Conservation (phyloP, 1,140 invertebrate genomes). For the Schmidtea mediterranea region DNA sequence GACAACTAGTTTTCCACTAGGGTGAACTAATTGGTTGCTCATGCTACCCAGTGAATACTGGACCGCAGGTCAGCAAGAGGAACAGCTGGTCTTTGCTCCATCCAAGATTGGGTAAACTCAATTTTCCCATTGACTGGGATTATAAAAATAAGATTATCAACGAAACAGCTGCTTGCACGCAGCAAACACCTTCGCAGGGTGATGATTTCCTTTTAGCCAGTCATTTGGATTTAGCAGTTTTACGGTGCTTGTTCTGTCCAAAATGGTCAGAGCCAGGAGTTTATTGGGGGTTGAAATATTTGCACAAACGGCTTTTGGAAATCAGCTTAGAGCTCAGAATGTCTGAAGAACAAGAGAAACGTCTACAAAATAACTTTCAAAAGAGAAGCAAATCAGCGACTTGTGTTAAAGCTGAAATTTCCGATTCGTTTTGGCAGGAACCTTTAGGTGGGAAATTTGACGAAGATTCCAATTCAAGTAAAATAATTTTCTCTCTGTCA, state of each 20-base stretch:
- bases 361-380: constrained; percentile 41
- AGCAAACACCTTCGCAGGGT: constrained; percentile 20
- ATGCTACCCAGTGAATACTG: too few species aligned
- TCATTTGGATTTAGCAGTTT: constrained; percentile 72
- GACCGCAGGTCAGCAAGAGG: not conserved
- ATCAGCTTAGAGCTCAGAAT: constrained; percentile 12
- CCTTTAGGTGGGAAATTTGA: too few species aligned
- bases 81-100: constrained; percentile 5
- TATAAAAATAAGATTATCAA: constrained; percentile 1
- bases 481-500: too few species aligned
- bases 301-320: constrained; percentile 27
- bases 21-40: too few species aligned
- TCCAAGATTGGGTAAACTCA: too few species aligned
- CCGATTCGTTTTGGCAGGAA: constrained; percentile 15
- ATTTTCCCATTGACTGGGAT: too few species aligned
- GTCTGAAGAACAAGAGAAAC: constrained; percentile 36
- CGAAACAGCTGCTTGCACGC: constrained; percentile 11
- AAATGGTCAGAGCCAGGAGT: constrained; percentile 94
- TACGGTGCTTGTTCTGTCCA: constrained; percentile 75
- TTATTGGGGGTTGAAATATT: constrained; percentile 73
- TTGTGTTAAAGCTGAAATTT: constrained; percentile 65
- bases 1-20: too few species aligned
- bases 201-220: constrained; percentile 35
- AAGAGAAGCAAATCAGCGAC: constrained; percentile 64
- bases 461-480: too few species aligned